These are phyloP conservation scores for Apamea epomidion DNA, from an alignment of 2,888 invertebrate genomes.

Conservation along the genomic window DNA sequence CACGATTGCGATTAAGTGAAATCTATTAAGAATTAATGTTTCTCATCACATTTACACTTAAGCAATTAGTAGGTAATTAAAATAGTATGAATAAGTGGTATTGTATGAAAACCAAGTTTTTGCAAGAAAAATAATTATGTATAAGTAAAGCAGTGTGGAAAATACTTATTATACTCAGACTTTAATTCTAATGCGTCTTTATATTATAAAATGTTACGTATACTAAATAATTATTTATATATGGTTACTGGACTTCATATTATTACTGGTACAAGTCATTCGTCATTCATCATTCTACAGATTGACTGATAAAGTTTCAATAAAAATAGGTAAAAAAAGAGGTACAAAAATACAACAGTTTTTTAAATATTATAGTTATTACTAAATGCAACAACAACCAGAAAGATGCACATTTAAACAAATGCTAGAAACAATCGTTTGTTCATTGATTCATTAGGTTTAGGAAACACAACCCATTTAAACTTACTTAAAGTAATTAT, in stretches of 20 bases:
- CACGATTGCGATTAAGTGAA: neutral
- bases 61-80: neutral
- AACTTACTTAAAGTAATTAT: constrained; percentile 38
- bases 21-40: constrained; percentile 14
- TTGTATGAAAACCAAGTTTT: neutral
- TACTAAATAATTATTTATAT: constrained; percentile 16
- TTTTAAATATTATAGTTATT: constrained; percentile 8
- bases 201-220: constrained; percentile 21
- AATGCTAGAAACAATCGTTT: constrained; percentile 44
- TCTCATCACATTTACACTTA: constrained; percentile 43
- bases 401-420: constrained; percentile 11
- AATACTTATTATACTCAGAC: constrained; percentile 56
- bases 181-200: constrained; percentile 47
- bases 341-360: constrained; percentile 51
- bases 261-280: constrained; percentile 21
- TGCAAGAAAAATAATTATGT: neutral
- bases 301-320: constrained; percentile 22
- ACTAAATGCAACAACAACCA: constrained; percentile 53
- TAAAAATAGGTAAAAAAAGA: constrained; percentile 34
- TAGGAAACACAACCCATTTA: constrained; percentile 65
- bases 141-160: constrained; percentile 6
- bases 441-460: constrained; percentile 52
- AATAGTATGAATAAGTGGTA: constrained; percentile 6
- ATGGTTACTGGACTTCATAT: constrained; percentile 23
- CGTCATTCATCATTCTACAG: constrained; percentile 16